phyloP scores from a whole-genome alignment of 2,888 invertebrate species.

The Callyntrura guangdongensis region DNA sequence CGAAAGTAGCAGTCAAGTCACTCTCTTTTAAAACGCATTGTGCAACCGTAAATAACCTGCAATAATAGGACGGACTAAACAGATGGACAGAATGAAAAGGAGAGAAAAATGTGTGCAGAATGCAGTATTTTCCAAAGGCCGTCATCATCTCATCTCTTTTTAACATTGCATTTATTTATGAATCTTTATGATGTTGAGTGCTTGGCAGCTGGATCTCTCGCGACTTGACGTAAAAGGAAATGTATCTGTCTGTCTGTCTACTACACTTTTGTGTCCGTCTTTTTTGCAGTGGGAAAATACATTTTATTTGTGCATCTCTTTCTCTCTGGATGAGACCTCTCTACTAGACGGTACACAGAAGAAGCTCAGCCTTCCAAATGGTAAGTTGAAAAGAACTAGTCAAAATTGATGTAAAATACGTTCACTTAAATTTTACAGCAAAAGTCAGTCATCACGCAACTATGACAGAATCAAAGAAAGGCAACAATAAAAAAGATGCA shows the following conservation, averaged over 20 bases:
- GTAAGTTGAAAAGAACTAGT: background rate
- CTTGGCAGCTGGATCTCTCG: constrained; percentile 47
- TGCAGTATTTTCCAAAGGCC: constrained; percentile 31
- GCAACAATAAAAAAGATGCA: constrained; percentile 47
- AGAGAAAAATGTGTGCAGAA: constrained; percentile 42
- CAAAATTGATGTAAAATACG: constrained; percentile 28
- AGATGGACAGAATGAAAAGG: constrained; percentile 5
- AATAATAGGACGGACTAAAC: no score
- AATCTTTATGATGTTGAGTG: constrained; percentile 35
- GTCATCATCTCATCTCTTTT: constrained; percentile 33
- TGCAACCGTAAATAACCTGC: no score
- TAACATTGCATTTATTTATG: constrained; percentile 26
- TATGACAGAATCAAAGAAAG: background rate
- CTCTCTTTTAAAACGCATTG: background rate
- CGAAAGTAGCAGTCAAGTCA: background rate
- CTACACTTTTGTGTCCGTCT: constrained; percentile 30
- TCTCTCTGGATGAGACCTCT: background rate
- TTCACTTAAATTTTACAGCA: background rate
- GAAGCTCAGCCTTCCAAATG: no score
- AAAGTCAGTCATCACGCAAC: constrained; percentile 18
- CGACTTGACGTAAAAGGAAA: constrained; percentile 56
- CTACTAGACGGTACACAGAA: background rate
- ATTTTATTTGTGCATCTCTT: constrained; percentile 22
- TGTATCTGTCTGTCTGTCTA: constrained; percentile 40
- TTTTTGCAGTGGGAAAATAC: constrained; percentile 42